A percentile compares a stretch with the other conserved stretches of the same genome.
Evolutionary conservation across 2,888 invertebrate species (phyloP).

Genomic region (Muscina levida): DNA sequence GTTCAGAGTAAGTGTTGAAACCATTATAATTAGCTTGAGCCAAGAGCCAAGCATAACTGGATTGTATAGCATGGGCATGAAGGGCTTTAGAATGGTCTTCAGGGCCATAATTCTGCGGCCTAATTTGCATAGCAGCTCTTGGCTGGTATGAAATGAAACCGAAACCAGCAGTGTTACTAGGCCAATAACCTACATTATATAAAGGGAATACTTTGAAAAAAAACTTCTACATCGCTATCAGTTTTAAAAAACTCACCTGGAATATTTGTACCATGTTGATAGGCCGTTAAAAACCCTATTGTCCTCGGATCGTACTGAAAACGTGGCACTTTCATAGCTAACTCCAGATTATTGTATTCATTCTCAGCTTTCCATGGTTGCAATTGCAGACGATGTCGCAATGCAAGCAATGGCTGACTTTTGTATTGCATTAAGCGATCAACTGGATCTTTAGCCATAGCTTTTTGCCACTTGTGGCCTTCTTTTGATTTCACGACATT

Average conservation of each 20-base stretch:
- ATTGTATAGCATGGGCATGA: slow-evolving; percentile 87
- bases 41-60: slow-evolving; percentile 90
- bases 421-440: slow-evolving; percentile 86
- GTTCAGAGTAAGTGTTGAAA: slow-evolving; percentile 93
- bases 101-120: slow-evolving; percentile 81
- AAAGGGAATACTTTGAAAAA: neutral
- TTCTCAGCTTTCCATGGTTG: slow-evolving; percentile 82
- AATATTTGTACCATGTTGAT: slow-evolving; percentile 86
- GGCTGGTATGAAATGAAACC: slow-evolving; percentile 88
- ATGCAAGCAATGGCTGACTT: slow-evolving; percentile 84
- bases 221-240: neutral
- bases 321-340: slow-evolving; percentile 80
- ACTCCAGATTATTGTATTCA: slow-evolving; percentile 82
- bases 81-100: slow-evolving; percentile 84
- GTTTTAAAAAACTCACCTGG: slow-evolving; percentile 85
- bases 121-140: slow-evolving; percentile 82
- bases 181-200: slow-evolving; percentile 86
- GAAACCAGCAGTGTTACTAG: slow-evolving; percentile 88
- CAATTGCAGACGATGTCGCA: slow-evolving; percentile 86
- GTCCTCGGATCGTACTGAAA: slow-evolving; percentile 83
- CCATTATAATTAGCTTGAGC: slow-evolving; percentile 91
- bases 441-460: slow-evolving; percentile 81
- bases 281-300: slow-evolving; percentile 82
- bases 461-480: slow-evolving; percentile 79
- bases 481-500: slow-evolving; percentile 79